Evolutionary conservation across 2,888 invertebrate species (phyloP).

Genomic region (Steromphala cineraria): DNA sequence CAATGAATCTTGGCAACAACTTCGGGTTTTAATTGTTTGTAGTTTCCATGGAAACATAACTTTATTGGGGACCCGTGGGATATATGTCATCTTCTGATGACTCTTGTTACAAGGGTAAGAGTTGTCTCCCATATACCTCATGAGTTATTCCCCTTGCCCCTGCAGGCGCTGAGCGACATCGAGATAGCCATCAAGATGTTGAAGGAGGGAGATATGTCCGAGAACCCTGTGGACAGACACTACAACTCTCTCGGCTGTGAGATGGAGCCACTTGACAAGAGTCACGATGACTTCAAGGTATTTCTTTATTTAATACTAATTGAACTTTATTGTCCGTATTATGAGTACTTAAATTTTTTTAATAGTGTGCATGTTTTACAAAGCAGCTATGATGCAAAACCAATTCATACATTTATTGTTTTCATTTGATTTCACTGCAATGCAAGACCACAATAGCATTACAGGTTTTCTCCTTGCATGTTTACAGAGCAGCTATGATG

Average conservation of each 20-base stretch:
- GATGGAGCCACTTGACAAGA: conserved; percentile 70
- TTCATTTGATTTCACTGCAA: no score
- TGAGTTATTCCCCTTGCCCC: background rate
- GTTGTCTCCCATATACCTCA: background rate
- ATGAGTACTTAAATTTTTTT: no score
- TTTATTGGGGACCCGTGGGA: background rate
- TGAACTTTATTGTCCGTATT: no score
- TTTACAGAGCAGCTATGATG: no score
- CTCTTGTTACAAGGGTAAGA: background rate
- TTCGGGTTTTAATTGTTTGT: no score
- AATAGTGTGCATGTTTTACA: no score
- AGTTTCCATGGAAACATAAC: no score
- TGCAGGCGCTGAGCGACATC: conserved; percentile 75
- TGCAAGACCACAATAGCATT: no score
- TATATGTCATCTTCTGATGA: background rate
- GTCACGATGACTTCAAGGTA: conserved; percentile 73
- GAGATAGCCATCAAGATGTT: conserved; percentile 76
- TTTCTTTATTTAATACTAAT: background rate
- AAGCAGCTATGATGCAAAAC: no score
- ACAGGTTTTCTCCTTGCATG: no score
- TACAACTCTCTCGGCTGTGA: conserved; percentile 76
- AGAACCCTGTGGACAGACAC: conserved; percentile 76
- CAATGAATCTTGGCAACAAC: no score
- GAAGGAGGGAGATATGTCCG: conserved; percentile 66
- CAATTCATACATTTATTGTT: no score